Base-by-base conservation (phyloP, 2,888 invertebrate genomes). In the Ochropacha duplaris region DNA sequence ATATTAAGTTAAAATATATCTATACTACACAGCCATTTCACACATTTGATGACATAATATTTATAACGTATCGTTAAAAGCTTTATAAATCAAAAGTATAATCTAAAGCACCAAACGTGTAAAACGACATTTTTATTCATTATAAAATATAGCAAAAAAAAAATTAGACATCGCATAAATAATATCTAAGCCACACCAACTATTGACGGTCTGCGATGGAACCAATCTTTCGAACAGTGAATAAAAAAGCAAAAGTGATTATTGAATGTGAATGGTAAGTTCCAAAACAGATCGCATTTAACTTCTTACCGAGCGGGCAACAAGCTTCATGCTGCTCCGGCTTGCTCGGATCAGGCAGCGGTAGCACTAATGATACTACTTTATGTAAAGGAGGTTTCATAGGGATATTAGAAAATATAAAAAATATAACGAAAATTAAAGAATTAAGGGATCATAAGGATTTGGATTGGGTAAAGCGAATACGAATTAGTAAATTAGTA, bases 271-370 rank as follows among this genome's bases (percentile, higher is more conserved):
- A 62, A 55, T 54, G 51, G 60, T 64, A 67, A 70, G 79, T 83
- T 79, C 79, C 82, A 78, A 78, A 59, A 61, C 81, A 81, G 74
- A 77, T 68, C 77, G 71, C 69, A 76, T 79, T 36, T 52, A 31
- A 44, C 9, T 71, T 90, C 95, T 96, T 96, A 96, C 96, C 96
- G 93, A 96, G 94, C 88, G 96, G 96, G 94, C 97, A 97, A 95
- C 96, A 96, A 93, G 96, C 96, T 94, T 97, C 97, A 94, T 97
- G 97, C 95, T 97, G 96, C 94, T 96, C 96, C 86, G 97, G 96
- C 93, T 96, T 96, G 91, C 96, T 95, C 87, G 97, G 96, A 93
- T 97, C 96, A 91, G 96, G 96, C 93, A 96, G 94, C 89, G 96
- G 97, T 94, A 97, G 94, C 87, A 96, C 95, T 93, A 95, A 94